These are phyloP conservation scores for Pseudobourletiella spinata DNA, from an alignment of 1,140 invertebrate genomes.

Conservation along the genomic window DNA sequence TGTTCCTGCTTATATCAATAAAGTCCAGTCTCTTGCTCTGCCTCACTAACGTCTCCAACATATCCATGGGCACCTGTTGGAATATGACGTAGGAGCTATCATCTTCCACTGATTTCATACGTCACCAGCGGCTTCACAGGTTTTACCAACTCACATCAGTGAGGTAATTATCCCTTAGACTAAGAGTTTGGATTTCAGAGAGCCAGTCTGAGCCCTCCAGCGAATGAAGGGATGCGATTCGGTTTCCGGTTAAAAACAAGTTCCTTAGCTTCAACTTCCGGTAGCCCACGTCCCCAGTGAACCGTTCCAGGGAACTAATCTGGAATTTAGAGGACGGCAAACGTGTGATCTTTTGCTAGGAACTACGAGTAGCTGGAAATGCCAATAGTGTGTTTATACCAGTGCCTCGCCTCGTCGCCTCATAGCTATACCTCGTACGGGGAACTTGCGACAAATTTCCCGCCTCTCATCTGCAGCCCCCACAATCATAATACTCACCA, in stretches of 20 bases:
- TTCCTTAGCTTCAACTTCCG: conserved; percentile 50
- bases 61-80: conserved; percentile 60
- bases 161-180: conserved; percentile 60
- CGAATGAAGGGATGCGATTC: conserved; percentile 55
- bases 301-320: conserved; percentile 28
- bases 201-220: conserved; percentile 69
- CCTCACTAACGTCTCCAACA: conserved; percentile 63
- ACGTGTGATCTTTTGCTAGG: no score
- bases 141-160: conserved; percentile 47
- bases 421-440: no score
- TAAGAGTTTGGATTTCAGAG: conserved; percentile 60
- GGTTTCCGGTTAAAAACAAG: conserved; percentile 66
- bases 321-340: no score
- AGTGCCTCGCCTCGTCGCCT: no score
- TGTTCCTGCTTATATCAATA: conserved; percentile 61
- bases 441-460: no score
- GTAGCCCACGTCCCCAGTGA: conserved; percentile 23
- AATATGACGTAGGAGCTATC: no score
- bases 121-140: no score
- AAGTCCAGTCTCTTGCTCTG: conserved; percentile 57
- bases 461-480: no score
- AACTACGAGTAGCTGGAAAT: no score
- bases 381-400: no score
- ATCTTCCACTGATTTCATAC: no score
- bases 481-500: no score